These are phyloP conservation scores for western clawed frog (Xenopus tropicalis) DNA, from an alignment of 2,113 vertebrate genomes.

Conservation along the genomic window DNA sequence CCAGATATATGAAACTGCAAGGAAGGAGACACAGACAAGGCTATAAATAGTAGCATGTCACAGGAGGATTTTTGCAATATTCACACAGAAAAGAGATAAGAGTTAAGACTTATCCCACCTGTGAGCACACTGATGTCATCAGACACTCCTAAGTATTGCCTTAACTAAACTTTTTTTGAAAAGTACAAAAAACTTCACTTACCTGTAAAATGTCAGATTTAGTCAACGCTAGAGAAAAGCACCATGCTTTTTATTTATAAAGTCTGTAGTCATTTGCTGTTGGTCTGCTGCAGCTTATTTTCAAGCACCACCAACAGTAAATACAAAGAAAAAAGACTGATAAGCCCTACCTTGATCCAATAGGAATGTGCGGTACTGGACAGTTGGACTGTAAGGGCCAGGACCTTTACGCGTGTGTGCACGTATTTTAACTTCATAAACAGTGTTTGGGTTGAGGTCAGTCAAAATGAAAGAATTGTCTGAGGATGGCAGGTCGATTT, in stretches of 20 bases:
- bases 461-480: conserved; percentile 82
- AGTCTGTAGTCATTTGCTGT: conserved; percentile 53
- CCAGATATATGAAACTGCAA: conserved; percentile 17
- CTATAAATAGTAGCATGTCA: not conserved
- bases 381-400: conserved; percentile 93
- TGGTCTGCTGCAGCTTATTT: conserved; percentile 57
- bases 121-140: conserved; percentile 53
- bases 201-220: conserved; percentile 52
- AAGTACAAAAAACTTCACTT: conserved; percentile 60
- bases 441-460: conserved; percentile 90
- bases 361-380: conserved; percentile 95
- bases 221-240: conserved; percentile 13
- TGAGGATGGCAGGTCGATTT: conserved; percentile 78
- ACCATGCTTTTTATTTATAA: conserved; percentile 56
- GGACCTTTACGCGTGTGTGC: conserved; percentile 97
- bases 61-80: conserved; percentile 27
- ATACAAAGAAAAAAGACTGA: conserved; percentile 61
- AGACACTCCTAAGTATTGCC: conserved; percentile 57
- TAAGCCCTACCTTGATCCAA: conserved; percentile 93
- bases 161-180: conserved; percentile 62
- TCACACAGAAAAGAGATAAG: conserved; percentile 43
- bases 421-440: conserved; percentile 94
- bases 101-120: conserved; percentile 63
- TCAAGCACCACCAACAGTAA: conserved; percentile 58
- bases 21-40: conserved; percentile 31